These are phyloP conservation scores for Cassiopea xamachana DNA, from an alignment of 30 jellyfish, hydroid and myxozoan genomes.

Conservation along the genomic window DNA sequence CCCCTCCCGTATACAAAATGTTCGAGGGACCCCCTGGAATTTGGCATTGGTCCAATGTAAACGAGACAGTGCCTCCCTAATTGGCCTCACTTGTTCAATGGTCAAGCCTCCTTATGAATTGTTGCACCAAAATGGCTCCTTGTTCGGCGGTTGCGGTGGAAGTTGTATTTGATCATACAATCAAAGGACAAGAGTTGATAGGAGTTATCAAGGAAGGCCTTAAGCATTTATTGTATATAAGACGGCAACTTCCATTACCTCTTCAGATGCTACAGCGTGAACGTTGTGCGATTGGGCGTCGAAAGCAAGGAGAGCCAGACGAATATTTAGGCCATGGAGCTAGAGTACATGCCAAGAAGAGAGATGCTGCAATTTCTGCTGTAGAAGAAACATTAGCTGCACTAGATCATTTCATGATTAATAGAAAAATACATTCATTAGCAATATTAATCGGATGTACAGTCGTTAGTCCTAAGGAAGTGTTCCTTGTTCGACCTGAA, in stretches of 20 bases:
- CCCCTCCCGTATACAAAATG: no score
- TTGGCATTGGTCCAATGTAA: no score
- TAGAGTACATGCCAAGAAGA: constrained; percentile 9
- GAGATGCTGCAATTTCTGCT: constrained; percentile 25
- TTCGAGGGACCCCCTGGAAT: no score
- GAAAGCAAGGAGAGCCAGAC: not conserved
- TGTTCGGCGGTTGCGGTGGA: not conserved
- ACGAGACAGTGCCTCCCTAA: no score
- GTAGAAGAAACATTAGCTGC: constrained; percentile 4
- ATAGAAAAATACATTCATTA: not conserved
- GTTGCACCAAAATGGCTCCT: not conserved
- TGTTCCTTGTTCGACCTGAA: constrained; percentile 28
- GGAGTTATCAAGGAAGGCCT: constrained; percentile 18
- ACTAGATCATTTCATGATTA: constrained; percentile 2
- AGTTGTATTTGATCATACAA: constrained; percentile 25
- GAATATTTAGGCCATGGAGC: constrained; percentile 12
- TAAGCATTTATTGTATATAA: constrained; percentile 36
- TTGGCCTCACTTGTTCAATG: no score
- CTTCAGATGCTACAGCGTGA: constrained; percentile 31
- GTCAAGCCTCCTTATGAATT: no score
- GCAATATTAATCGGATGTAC: constrained; percentile 61
- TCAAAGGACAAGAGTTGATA: constrained; percentile 30
- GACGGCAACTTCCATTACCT: constrained; percentile 66
- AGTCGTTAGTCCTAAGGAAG: constrained; percentile 52
- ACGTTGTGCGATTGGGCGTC: not conserved